phyloP scores from a whole-genome alignment of 2,797 vertebrate genomes.

The Coreius guichenoti region DNA sequence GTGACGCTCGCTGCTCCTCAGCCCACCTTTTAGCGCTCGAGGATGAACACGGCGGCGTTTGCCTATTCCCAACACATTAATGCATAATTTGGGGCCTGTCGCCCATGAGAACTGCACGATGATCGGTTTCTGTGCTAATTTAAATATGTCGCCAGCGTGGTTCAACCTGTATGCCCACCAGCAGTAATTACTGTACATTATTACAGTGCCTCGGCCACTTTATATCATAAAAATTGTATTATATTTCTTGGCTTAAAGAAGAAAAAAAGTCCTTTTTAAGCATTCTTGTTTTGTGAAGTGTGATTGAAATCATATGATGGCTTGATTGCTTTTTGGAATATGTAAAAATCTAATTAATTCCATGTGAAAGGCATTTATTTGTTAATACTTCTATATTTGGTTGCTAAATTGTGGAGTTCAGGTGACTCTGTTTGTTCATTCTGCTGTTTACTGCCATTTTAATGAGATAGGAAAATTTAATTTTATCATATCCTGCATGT shows the following conservation, averaged over 20 bases:
- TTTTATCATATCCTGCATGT: too few relatives aligned
- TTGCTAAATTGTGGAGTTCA: neutral
- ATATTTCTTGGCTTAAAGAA: neutral
- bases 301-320: neutral
- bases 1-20: neutral
- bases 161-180: conserved; percentile 6
- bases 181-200: conserved; percentile 4
- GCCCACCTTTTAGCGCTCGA: neutral
- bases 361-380: neutral
- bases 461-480: neutral
- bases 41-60: neutral
- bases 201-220: neutral
- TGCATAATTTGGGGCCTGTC: conserved; percentile 14
- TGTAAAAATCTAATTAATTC: neutral
- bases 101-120: neutral
- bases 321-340: neutral
- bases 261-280: neutral
- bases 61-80: conserved; percentile 32
- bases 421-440: neutral
- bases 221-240: neutral
- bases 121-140: neutral
- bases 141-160: conserved; percentile 8
- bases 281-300: neutral
- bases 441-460: neutral
- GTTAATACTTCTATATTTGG: neutral